Conservation (phyloP, 1,140 invertebrate genomes). For the Drosophila paulistorum region DNA sequence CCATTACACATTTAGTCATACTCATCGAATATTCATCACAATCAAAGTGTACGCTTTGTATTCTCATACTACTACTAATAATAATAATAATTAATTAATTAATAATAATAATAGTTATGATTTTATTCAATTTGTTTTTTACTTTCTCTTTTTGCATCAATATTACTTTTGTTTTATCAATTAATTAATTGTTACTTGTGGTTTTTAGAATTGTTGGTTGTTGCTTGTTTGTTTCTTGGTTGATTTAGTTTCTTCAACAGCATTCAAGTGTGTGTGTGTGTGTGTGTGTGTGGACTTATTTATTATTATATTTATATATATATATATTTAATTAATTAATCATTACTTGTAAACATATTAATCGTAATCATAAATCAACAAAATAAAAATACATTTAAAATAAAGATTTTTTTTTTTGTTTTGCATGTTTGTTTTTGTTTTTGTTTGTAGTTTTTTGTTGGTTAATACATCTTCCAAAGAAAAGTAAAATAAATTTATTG, state of each 20-base stretch:
- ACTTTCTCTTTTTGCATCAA: constrained; percentile 32
- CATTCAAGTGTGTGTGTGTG: constrained; percentile 26
- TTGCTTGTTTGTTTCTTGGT: constrained; percentile 34
- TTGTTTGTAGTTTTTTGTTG: constrained; percentile 33
- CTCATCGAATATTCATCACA: constrained; percentile 81
- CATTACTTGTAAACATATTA: constrained; percentile 68
- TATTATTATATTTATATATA: constrained; percentile 20
- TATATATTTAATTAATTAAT: constrained; percentile 50
- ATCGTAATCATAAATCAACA: constrained; percentile 77
- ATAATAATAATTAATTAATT: constrained; percentile 57
- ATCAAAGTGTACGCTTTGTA: constrained; percentile 81
- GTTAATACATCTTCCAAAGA: constrained; percentile 25
- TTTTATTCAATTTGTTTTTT: constrained; percentile 52
- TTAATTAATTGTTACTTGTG: constrained; percentile 28
- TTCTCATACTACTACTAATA: constrained; percentile 46
- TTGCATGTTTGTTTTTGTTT: constrained; percentile 31
- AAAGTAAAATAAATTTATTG: neutral
- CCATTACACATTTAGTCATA: constrained; percentile 64
- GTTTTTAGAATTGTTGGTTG: constrained; percentile 33
- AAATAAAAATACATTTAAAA: constrained; percentile 77
- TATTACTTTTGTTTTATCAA: constrained; percentile 32
- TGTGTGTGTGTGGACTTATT: constrained; percentile 36
- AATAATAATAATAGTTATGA: constrained; percentile 74
- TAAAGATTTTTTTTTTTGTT: constrained; percentile 52
- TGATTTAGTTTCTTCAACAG: constrained; percentile 42